Evolutionary conservation across 2,797 vertebrate genomes (phyloP).

Genomic region (Serranus cabrilla): DNA sequence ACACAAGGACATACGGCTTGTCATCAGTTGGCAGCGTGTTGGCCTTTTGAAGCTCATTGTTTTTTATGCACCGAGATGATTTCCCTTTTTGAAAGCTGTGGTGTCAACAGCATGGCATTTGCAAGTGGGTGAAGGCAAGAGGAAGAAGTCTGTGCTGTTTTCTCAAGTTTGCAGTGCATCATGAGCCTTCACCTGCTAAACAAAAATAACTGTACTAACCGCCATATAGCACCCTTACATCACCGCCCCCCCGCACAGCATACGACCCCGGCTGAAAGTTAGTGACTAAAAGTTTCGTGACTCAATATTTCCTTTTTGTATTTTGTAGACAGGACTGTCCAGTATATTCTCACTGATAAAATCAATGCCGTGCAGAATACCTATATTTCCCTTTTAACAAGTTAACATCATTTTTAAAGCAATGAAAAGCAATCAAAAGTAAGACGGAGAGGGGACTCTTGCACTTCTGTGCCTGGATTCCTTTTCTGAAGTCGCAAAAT

Average conservation of each 20-base stretch:
- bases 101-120: constrained; percentile 26
- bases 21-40: constrained; percentile 24
- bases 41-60: constrained; percentile 32
- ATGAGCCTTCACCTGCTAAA: constrained; percentile 14
- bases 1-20: background rate
- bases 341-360: constrained; percentile 12
- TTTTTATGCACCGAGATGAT: constrained; percentile 10
- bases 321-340: constrained; percentile 16
- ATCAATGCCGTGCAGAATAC: background rate
- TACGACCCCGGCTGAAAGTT: constrained; percentile 9
- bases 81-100: constrained; percentile 22
- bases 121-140: constrained; percentile 21
- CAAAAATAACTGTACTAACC: constrained; percentile 25
- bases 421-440: background rate
- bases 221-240: background rate
- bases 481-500: constrained; percentile 1
- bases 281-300: background rate
- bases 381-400: background rate
- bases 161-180: constrained; percentile 18
- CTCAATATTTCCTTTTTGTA: constrained; percentile 5
- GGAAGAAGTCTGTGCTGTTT: constrained; percentile 5
- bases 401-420: background rate
- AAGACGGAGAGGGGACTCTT: background rate
- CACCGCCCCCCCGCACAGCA: too few species aligned
- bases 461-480: background rate